A percentile compares a stretch with the other conserved stretches of the same genome.
Evolutionary conservation across 1,140 invertebrate genomes (phyloP).

Genomic region (Eurytemora carolleeae): DNA sequence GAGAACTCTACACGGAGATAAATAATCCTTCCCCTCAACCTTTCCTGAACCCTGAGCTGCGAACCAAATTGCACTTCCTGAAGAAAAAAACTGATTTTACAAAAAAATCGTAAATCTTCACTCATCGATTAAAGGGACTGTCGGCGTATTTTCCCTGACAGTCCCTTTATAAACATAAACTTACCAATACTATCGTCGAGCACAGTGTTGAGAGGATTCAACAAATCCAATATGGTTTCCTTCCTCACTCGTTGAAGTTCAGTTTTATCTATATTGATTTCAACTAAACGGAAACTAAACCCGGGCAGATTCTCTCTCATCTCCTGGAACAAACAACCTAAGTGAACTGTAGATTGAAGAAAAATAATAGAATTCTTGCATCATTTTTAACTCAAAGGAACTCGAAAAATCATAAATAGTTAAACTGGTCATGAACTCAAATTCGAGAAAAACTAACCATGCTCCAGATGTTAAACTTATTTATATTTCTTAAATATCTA

Average conservation of each 20-base stretch:
- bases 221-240: conserved; percentile 43
- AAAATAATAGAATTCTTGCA: too few species aligned
- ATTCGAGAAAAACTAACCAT: too few species aligned
- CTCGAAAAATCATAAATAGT: too few species aligned
- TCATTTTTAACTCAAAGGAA: too few species aligned
- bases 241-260: conserved; percentile 39
- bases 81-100: background rate
- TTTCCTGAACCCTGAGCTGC: conserved; percentile 49
- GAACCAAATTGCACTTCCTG: conserved; percentile 74
- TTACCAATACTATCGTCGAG: conserved; percentile 74
- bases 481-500: too few species aligned
- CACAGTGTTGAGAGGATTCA: conserved; percentile 61
- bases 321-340: conserved; percentile 39
- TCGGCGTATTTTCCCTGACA: too few species aligned
- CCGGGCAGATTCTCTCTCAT: conserved; percentile 44
- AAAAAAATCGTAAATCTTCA: too few species aligned
- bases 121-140: too few species aligned
- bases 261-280: conserved; percentile 49
- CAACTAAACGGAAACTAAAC: conserved; percentile 46
- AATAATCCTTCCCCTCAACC: background rate
- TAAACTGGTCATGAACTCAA: too few species aligned
- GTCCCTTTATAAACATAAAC: too few species aligned
- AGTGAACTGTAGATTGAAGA: too few species aligned
- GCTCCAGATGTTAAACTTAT: too few species aligned
- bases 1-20: conserved; percentile 40